Evolutionary conservation across 2,113 vertebrate genomes (phyloP), one percentile per base, ranked within the genome.

Genomic region (Halcyon malimbica): DNA sequence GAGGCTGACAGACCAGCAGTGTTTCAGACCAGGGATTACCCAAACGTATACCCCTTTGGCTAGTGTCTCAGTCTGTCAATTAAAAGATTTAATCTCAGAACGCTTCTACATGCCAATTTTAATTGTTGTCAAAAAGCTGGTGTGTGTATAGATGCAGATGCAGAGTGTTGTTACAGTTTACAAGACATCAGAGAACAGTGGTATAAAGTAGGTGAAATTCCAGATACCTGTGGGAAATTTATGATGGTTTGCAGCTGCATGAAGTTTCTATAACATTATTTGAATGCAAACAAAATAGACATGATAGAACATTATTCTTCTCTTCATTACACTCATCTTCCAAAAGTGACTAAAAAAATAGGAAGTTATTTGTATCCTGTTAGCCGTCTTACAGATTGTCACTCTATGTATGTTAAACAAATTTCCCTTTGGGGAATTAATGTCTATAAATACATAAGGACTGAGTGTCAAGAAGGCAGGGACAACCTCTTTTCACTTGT

Each of bases 1-100:
- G 79, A 94, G 68, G 63, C 76, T 96, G 91, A 95, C 83, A 95
- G 89, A 95, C 87, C 94, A 97, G 94, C 85, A 96, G 89, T 70
- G 59, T 85, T 96, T 96, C 91, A 95, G 73, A 62, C 79, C 76
- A 94, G 92, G 87, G 89, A 97, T 77, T 93, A 86, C 87, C 63
- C 74, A 83, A 69, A 95, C 1, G 14, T 63, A 93, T 89, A 91
- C 39, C 83, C 90, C 63, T 90, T 95, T 97, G 94, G 90, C 90
- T 93, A 90, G 53, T 81, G 42, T 56, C 69, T 93, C 85, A 85
- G 69, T 76, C 68, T 87, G 62, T 89, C 95, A 97, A 65, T 96
- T 96, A 96, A 20, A 87, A 87, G 86, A 96, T 94, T 91, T 94
- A 54, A 96, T 90, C 64, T 87, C 79, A 82, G 63, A 90, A 89